Evolutionary conservation across 92 coral and sea anemone species (phyloP).

Genomic region (Epizoanthus illoricatus): DNA sequence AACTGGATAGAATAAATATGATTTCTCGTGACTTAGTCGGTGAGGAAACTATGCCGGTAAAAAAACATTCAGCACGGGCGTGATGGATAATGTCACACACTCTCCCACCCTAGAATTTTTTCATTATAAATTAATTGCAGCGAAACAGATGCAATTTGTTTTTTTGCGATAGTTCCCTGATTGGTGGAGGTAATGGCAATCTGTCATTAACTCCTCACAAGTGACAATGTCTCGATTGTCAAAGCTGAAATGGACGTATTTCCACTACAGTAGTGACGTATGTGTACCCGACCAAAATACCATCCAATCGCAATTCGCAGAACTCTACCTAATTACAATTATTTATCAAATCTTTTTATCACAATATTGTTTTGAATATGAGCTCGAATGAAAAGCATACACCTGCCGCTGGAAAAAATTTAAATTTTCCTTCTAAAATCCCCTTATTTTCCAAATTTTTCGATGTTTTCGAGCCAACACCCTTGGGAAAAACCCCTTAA

Average conservation of each 20-base stretch:
- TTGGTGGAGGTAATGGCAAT: constrained; percentile 64
- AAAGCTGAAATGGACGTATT: constrained; percentile 54
- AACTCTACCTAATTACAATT: constrained; percentile 82
- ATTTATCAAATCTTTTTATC: constrained; percentile 88
- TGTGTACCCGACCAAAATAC: constrained; percentile 58
- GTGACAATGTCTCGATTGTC: constrained; percentile 61
- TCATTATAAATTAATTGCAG: constrained; percentile 80
- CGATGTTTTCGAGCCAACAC: constrained; percentile 25
- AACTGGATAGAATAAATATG: no score
- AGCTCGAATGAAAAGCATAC: constrained; percentile 55
- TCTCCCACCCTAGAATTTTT: constrained; percentile 54
- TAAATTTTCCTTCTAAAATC: constrained; percentile 40
- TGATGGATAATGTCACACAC: constrained; percentile 29
- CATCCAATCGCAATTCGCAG: constrained; percentile 71
- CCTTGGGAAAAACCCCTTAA: constrained; percentile 27
- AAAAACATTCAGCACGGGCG: constrained; percentile 9
- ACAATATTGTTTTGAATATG: constrained; percentile 80
- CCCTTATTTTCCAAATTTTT: constrained; percentile 9
- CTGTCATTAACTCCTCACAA: constrained; percentile 53
- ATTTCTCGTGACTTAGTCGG: constrained; percentile 23
- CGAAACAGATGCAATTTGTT: constrained; percentile 78
- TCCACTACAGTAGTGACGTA: constrained; percentile 53
- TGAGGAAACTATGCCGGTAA: background rate
- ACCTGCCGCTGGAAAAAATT: constrained; percentile 62
- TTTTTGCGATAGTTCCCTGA: constrained; percentile 31